Evolutionary conservation across 2,113 vertebrate species (phyloP), one percentile per base, ranked within the genome.

Genomic region (Semicossyphus pulcher): DNA sequence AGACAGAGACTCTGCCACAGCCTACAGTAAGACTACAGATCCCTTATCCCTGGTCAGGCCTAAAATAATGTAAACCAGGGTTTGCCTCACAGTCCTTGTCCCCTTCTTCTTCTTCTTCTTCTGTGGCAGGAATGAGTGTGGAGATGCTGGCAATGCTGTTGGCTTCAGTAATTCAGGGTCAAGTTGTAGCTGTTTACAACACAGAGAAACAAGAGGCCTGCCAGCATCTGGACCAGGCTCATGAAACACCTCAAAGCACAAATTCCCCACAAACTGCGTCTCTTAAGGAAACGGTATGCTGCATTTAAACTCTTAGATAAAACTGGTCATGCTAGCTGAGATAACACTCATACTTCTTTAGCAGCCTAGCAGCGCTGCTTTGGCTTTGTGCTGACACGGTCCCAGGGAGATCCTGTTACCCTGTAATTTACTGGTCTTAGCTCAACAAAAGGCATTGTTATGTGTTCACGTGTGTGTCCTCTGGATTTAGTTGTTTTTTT

Each of bases 1-100:
- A 41, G 93, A 94, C 66, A 85, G 94, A 70, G 94, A 95, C 88
- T 94, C 94, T 2, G 93, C 94, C 76, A 95, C 92, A 6, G 93
- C 95, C 59, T 95, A 93, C 84, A 90, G 94, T 95, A 90, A 92
- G 93, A 37, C 4, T n/a, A 7, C 51, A 44, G 6, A 14, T 10
- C 9, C 3, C 25, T 21, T n/a, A 16, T 26, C n/a, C 15, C 31
- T 25, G 20, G 3, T 39, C 18, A 74, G 20, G 0, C 7, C 12
- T 3, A 23, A 59, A 6, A 2, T 59, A n/a, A 60, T 11, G 25
- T 23, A 16, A 47, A 34, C n/a, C n/a, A 29, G n/a, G 42, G 14
- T 15, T 18, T 48, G 41, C 23, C 16, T 37, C 15, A 15, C 29
- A 18, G 18, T 14, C 11, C n/a, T n/a, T n/a, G n/a, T n/a, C n/a